Base-by-base conservation (phyloP, 2,797 vertebrate species). In the Lepus oiostolus region DNA sequence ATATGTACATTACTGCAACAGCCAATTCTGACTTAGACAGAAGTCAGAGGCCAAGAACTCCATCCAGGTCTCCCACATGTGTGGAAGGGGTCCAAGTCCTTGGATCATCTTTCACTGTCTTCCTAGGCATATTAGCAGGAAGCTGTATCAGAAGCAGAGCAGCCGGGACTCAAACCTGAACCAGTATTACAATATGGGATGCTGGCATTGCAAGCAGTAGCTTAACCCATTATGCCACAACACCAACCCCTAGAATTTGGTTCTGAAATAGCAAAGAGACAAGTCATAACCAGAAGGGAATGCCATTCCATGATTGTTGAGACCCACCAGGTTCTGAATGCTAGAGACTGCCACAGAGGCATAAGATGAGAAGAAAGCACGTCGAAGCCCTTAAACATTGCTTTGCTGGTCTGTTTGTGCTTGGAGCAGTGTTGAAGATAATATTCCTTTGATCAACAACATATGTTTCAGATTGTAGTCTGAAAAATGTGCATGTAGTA, bases 341-440 rank as follows among this genome's bases (percentile, higher is more conserved):
- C 63, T 30, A 52, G 54, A 90, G 71, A 24, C 4, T 14, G 63
- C 74, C 50, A 24, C 74, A 22, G 52, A 85, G 30, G 24, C 79
- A 32, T 10, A 52, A 28, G 26, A 13, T 10, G 50, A 54, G 32
- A 50, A 95, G 52, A 17, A n/a, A 50, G 19, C 9, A 5, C 7
- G 0, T 21, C n/a, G 19, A 11, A 10, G 0, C 30, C 7, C 0
- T 6, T 4, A 2, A 21, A 24, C 11, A 5, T 7, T 42, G 17
- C 75, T 52, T 89, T 91, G 30, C 30, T 62, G 30, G 30, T 35
- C 63, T 76, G 24, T 30, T 50, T 85, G 72, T 54, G 3, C n/a
- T 89, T 68, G 67, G 82, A 75, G 52, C 14, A 67, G 47, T 3
- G 5, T 0, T 80, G 52, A 92, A 62, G 47, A 80, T 30, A 60